These are phyloP conservation scores for Microcebus murinus DNA, from an alignment of 2,113 vertebrate species.

Conservation along the genomic window DNA sequence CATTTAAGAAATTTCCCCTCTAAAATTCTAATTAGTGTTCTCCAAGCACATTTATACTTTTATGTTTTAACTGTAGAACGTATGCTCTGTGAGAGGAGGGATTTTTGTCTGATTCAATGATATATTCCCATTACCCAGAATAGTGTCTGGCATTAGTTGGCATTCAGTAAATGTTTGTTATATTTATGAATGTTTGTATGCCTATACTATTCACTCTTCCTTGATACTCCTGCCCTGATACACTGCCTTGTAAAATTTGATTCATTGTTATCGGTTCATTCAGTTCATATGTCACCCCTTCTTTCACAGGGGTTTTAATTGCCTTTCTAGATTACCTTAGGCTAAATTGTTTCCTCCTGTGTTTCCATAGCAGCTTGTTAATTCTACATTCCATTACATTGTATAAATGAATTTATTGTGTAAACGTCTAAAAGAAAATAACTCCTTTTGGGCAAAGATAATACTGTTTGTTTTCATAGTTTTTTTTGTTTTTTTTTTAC, in stretches of 20 bases:
- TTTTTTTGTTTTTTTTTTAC: background rate
- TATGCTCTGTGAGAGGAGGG: background rate
- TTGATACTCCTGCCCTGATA: background rate
- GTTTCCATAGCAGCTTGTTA: slow-evolving; percentile 28
- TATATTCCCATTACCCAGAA: background rate
- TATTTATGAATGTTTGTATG: background rate
- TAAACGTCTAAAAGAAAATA: background rate
- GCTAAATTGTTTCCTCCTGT: background rate
- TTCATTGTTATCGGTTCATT: background rate
- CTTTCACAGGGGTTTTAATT: slow-evolving; percentile 12
- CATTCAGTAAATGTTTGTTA: background rate
- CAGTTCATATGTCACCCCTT: background rate
- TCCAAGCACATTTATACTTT: background rate
- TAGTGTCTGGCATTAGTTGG: background rate
- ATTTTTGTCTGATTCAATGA: background rate
- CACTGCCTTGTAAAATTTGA: background rate
- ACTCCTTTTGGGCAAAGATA: background rate
- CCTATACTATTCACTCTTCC: background rate
- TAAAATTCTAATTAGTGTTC: slow-evolving; percentile 13
- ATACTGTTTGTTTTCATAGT: background rate
- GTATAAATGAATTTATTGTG: background rate
- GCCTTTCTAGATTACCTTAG: background rate
- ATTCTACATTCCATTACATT: background rate
- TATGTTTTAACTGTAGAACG: background rate
- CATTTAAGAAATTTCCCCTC: slow-evolving; percentile 28